Conservation (phyloP, 1,140 invertebrate species). For the Ctenoplectra terminalis region DNA sequence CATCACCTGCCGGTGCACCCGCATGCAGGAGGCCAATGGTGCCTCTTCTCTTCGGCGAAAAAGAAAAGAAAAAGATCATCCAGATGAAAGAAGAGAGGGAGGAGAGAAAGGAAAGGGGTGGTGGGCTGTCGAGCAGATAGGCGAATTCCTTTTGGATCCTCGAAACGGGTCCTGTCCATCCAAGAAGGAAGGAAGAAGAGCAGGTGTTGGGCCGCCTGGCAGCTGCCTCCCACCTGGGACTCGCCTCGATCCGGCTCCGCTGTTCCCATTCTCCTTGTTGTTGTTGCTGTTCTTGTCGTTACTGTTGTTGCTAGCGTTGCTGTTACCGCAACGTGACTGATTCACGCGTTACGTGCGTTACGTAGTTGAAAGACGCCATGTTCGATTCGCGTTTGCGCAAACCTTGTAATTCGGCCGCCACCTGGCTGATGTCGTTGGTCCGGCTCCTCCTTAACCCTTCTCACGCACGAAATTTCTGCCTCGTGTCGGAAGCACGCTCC, state of each 20-base stretch:
- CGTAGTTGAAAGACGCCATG: not conserved
- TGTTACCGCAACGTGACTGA: not conserved
- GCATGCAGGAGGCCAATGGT: conserved; percentile 62
- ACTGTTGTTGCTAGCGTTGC: conserved; percentile 47
- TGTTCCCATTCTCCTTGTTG: conserved; percentile 52
- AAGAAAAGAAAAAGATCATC: conserved; percentile 4
- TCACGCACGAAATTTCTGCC: conserved; percentile 44
- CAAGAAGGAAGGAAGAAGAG: conserved; percentile 69
- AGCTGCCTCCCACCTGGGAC: conserved; percentile 80
- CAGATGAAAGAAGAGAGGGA: not conserved
- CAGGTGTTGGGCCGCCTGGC: conserved; percentile 77
- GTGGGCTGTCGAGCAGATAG: conserved; percentile 37
- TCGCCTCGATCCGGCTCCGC: conserved; percentile 29
- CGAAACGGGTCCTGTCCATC: conserved; percentile 62
- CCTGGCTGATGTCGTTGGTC: conserved; percentile 57
- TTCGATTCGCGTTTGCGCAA: conserved; percentile 15
- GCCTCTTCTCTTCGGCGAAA: not conserved
- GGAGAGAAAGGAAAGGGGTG: not conserved
- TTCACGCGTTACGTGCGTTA: conserved; percentile 34
- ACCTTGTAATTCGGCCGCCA: conserved; percentile 54
- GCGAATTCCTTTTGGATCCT: conserved; percentile 54
- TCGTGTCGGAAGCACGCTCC: not conserved
- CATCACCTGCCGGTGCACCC: conserved; percentile 76
- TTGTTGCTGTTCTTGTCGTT: conserved; percentile 1
- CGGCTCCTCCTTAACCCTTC: conserved; percentile 19